These are phyloP conservation scores for Ditylenchus weischeri DNA, from an alignment of 2,888 invertebrate genomes.

Conservation along the genomic window DNA sequence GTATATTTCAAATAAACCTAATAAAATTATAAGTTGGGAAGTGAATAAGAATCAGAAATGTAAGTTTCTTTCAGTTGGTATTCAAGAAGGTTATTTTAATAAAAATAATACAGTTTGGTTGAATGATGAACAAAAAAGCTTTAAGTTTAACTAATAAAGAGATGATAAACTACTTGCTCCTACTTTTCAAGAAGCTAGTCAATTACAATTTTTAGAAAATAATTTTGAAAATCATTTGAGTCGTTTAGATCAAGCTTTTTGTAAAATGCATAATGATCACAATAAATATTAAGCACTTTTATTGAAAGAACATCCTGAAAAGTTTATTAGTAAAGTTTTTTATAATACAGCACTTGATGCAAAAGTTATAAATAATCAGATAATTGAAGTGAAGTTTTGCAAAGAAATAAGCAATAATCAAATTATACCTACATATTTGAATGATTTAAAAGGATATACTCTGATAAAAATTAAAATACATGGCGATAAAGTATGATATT, in stretches of 20 bases:
- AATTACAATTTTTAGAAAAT: constrained; percentile 1
- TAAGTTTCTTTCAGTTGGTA: constrained; percentile 35
- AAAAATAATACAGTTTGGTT: not conserved
- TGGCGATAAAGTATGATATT: constrained; percentile 36
- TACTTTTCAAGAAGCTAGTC: constrained; percentile 5
- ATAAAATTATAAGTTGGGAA: constrained; percentile 45
- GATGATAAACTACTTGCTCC: not conserved
- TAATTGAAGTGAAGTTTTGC: constrained; percentile 33
- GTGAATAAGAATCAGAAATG: constrained; percentile 38
- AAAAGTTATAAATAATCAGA: constrained; percentile 10
- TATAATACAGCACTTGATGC: constrained; percentile 27
- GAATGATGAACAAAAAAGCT: not conserved
- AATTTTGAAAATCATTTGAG: too few relatives aligned
- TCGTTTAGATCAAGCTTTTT: not conserved
- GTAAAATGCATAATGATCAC: constrained; percentile 13
- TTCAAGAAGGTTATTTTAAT: constrained; percentile 33
- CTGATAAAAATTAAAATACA: constrained; percentile 29
- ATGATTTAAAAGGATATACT: constrained; percentile 39
- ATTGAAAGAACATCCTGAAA: constrained; percentile 9
- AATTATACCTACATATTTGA: constrained; percentile 32
- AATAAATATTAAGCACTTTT: constrained; percentile 1
- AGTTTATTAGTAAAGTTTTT: not conserved
- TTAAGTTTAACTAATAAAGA: not conserved
- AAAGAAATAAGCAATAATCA: constrained; percentile 27
- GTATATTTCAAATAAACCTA: constrained; percentile 34